Percentiles rank a stretch among this genome's conserved stretches.
These are phyloP conservation scores for Trichogramma evanescens DNA, from an alignment of 2,888 invertebrate species.

Conservation along the genomic window DNA sequence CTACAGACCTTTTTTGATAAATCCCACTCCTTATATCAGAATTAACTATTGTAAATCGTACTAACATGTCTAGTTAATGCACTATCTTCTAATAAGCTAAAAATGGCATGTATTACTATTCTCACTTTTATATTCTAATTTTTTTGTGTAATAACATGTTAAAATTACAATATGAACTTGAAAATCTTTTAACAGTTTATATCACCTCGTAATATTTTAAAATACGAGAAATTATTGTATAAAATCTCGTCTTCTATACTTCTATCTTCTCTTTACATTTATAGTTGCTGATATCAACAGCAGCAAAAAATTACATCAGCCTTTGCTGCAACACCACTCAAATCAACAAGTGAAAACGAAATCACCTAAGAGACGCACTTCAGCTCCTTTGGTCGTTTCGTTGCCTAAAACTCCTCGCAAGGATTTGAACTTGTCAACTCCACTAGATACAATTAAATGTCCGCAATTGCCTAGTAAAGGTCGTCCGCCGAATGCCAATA, in stretches of 20 bases:
- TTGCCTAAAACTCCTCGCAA: not conserved
- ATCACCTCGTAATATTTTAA: too few species aligned
- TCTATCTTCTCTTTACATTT: conserved; percentile 11
- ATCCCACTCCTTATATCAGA: not conserved
- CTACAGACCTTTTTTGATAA: conserved; percentile 28
- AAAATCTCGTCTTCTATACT: too few species aligned
- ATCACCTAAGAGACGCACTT: conserved; percentile 1
- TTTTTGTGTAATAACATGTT: too few species aligned
- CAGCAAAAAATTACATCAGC: not conserved
- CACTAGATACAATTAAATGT: not conserved
- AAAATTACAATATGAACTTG: too few species aligned
- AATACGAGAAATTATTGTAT: too few species aligned
- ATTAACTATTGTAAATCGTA: too few species aligned
- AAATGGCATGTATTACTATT: too few species aligned
- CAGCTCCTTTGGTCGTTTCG: not conserved
- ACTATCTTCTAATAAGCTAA: too few species aligned
- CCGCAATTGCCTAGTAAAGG: not conserved
- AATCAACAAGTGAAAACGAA: not conserved
- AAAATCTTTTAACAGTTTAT: too few species aligned
- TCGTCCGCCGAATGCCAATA: not conserved
- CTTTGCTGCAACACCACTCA: too few species aligned
- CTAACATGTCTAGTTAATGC: too few species aligned
- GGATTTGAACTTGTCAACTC: not conserved
- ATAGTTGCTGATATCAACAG: conserved; percentile 12
- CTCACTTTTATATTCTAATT: too few species aligned